Conservation (phyloP, 2,113 vertebrate genomes). For the Diadophis punctatus region DNA sequence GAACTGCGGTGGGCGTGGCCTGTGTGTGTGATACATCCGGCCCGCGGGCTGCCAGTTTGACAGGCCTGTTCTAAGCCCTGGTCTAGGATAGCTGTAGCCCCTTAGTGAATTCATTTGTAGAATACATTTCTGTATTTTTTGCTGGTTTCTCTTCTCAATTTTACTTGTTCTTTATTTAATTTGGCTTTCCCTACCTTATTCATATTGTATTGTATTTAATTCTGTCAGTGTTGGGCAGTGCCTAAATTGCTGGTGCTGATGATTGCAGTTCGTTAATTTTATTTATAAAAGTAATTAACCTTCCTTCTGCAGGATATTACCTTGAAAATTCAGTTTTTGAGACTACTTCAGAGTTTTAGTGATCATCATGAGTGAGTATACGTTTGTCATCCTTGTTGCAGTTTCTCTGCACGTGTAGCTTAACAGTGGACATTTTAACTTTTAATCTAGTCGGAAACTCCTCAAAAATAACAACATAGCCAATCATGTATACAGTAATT, state of each 20-base stretch:
- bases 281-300: neutral
- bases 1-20: too few relatives aligned
- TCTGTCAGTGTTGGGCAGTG: neutral
- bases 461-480: neutral
- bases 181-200: neutral
- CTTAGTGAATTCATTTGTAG: neutral
- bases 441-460: neutral
- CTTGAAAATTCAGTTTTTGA: conserved; percentile 96
- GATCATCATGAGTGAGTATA: conserved; percentile 96
- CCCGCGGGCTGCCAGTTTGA: too few relatives aligned
- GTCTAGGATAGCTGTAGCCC: neutral
- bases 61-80: neutral
- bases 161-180: neutral
- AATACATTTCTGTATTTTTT: neutral
- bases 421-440: neutral
- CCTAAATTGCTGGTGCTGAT: neutral
- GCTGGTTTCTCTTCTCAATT: neutral
- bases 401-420: neutral
- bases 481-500: neutral
- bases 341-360: conserved; percentile 97
- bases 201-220: neutral
- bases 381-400: neutral
- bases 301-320: conserved; percentile 87
- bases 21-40: too few relatives aligned
- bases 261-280: neutral